Evolutionary conservation across 2,888 invertebrate genomes (phyloP).

Genomic region (Leptura quadrifasciata): DNA sequence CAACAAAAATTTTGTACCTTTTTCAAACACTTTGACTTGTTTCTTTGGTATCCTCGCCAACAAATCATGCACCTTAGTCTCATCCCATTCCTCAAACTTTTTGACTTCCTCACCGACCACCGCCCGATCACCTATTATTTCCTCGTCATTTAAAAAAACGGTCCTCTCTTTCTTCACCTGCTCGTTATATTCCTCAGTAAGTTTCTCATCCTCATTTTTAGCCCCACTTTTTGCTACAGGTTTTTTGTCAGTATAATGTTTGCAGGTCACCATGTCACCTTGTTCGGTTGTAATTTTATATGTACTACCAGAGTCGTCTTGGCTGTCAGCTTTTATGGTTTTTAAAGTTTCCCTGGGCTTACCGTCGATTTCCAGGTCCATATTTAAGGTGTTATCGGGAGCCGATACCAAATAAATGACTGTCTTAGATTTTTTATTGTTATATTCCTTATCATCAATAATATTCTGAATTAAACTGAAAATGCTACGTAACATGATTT

Average conservation of each 20-base stretch:
- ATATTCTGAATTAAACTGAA: constrained; percentile 63
- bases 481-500: constrained; percentile 63
- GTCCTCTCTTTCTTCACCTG: constrained; percentile 43
- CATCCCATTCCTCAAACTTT: constrained; percentile 32
- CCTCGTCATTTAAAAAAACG: constrained; percentile 43
- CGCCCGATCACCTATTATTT: constrained; percentile 22
- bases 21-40: constrained; percentile 47
- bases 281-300: constrained; percentile 58
- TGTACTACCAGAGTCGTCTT: constrained; percentile 35
- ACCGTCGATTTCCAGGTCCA: constrained; percentile 59
- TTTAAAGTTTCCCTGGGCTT: constrained; percentile 47
- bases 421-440: constrained; percentile 58
- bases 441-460: constrained; percentile 61
- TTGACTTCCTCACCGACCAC: constrained; percentile 18
- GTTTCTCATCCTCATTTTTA: constrained; percentile 40
- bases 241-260: constrained; percentile 47
- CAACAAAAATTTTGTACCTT: constrained; percentile 49
- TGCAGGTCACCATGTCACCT: constrained; percentile 58
- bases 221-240: constrained; percentile 41
- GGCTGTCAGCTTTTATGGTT: constrained; percentile 40
- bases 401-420: constrained; percentile 58
- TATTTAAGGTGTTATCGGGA: constrained; percentile 54
- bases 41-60: constrained; percentile 53
- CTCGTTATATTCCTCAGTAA: constrained; percentile 40
- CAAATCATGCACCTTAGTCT: constrained; percentile 52